A percentile compares a stretch with the other conserved stretches of the same genome.
Conservation (phyloP, 2,888 invertebrate genomes). For the Xanthia togata region DNA sequence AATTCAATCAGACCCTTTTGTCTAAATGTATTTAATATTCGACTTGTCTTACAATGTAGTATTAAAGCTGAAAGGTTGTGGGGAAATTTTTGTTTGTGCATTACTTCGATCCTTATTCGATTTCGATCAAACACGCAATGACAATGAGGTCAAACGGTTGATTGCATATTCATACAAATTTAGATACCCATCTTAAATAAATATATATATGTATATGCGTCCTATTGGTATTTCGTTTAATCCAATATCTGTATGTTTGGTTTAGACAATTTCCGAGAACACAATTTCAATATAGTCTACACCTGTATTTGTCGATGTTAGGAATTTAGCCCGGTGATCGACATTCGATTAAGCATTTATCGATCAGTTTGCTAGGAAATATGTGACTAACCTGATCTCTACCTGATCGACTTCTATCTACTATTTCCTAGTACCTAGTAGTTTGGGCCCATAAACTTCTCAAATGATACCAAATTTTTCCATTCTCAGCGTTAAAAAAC, state of each 20-base stretch:
- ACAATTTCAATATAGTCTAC: constrained; percentile 21
- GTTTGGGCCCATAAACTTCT: background rate
- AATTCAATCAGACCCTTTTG: background rate
- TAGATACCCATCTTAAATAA: constrained; percentile 29
- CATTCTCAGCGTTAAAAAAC: constrained; percentile 24
- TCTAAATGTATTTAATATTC: background rate
- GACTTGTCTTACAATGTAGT: background rate
- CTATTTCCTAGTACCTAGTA: background rate
- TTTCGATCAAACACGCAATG: constrained; percentile 13
- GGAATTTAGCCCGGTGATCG: constrained; percentile 50
- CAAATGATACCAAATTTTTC: background rate
- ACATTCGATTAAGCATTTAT: constrained; percentile 48
- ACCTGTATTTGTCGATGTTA: constrained; percentile 33
- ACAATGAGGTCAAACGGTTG: constrained; percentile 17
- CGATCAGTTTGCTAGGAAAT: background rate
- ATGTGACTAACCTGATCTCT: background rate
- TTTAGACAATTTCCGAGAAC: constrained; percentile 27
- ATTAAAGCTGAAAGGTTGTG: background rate
- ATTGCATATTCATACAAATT: constrained; percentile 28
- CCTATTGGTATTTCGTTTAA: constrained; percentile 21
- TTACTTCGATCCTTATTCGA: background rate
- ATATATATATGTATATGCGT: constrained; percentile 6
- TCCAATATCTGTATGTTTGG: constrained; percentile 21
- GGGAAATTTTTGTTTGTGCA: background rate
- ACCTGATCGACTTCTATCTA: background rate